Percentiles rank a stretch among this genome's conserved stretches.
phyloP scores from a whole-genome alignment of 2,888 invertebrate species.

The Noctua pronuba region DNA sequence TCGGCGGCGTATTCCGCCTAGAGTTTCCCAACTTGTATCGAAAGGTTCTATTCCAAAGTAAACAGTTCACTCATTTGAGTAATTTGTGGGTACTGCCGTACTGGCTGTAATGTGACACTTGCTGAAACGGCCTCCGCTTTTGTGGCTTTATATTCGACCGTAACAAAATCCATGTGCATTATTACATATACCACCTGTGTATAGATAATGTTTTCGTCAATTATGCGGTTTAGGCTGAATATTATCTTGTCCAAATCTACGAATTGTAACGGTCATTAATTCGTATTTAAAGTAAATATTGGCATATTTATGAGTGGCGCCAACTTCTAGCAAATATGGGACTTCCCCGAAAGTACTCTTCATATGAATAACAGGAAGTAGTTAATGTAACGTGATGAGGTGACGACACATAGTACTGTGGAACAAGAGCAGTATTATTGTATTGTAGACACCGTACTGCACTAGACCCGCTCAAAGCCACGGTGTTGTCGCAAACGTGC shows the following conservation, averaged over 20 bases:
- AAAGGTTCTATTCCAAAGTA: not conserved
- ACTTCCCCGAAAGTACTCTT: constrained; percentile 7
- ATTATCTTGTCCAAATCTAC: not conserved
- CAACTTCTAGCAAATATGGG: constrained; percentile 9
- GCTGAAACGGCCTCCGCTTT: constrained; percentile 45
- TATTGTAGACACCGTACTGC: not conserved
- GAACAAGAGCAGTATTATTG: not conserved
- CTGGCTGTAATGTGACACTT: constrained; percentile 31
- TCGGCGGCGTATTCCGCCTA: not conserved
- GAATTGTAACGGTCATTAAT: not conserved
- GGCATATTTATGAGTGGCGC: not conserved
- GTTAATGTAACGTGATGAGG: not conserved
- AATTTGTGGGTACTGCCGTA: constrained; percentile 1
- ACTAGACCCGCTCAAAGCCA: not conserved
- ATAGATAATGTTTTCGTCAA: not conserved
- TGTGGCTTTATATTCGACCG: constrained; percentile 44
- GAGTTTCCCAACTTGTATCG: not conserved
- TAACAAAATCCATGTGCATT: constrained; percentile 11
- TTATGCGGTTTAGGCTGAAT: not conserved
- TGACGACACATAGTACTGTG: too few species aligned
- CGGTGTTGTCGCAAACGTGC: not conserved
- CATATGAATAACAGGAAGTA: not conserved
- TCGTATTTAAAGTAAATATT: not conserved
- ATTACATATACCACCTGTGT: constrained; percentile 12
- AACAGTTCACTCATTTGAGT: not conserved